Conservation (phyloP, 1,140 invertebrate species). For the Drosophila sp. region DNA sequence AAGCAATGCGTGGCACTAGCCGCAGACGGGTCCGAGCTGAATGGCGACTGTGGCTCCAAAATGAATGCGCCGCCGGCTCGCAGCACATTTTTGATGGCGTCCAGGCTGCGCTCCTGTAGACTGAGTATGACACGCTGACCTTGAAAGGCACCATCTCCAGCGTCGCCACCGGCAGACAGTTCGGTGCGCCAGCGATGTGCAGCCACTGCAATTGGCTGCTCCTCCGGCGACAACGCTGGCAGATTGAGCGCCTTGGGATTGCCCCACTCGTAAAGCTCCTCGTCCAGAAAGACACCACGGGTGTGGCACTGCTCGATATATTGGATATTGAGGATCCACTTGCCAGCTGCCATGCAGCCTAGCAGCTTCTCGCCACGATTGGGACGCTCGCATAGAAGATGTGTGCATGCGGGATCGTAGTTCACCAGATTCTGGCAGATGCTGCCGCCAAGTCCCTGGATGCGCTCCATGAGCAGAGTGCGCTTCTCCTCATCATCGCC, state of each 20-base stretch:
- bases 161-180: constrained; percentile 29
- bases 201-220: constrained; percentile 86
- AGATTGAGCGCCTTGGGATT: constrained; percentile 87
- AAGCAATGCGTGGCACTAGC: constrained; percentile 72
- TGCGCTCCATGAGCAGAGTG: constrained; percentile 69
- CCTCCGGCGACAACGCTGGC: constrained; percentile 85
- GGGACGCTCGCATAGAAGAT: constrained; percentile 90
- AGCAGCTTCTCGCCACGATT: constrained; percentile 94
- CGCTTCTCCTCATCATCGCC: constrained; percentile 68
- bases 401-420: constrained; percentile 90
- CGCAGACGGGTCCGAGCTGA: constrained; percentile 20
- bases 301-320: constrained; percentile 90
- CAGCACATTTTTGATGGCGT: constrained; percentile 89
- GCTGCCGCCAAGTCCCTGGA: constrained; percentile 88
- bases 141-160: constrained; percentile 86
- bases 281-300: constrained; percentile 90
- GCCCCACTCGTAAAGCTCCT: constrained; percentile 91
- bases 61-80: constrained; percentile 90
- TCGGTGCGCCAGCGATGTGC: constrained; percentile 88
- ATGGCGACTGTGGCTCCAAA: constrained; percentile 85
- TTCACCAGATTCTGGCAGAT: constrained; percentile 78
- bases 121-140: constrained; percentile 90
- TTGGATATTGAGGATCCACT: constrained; percentile 92
- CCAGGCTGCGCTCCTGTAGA: constrained; percentile 87
- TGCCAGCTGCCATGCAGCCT: constrained; percentile 92